Base-by-base conservation (phyloP, 1,140 invertebrate genomes). In the Phenacoccus solenopsis region DNA sequence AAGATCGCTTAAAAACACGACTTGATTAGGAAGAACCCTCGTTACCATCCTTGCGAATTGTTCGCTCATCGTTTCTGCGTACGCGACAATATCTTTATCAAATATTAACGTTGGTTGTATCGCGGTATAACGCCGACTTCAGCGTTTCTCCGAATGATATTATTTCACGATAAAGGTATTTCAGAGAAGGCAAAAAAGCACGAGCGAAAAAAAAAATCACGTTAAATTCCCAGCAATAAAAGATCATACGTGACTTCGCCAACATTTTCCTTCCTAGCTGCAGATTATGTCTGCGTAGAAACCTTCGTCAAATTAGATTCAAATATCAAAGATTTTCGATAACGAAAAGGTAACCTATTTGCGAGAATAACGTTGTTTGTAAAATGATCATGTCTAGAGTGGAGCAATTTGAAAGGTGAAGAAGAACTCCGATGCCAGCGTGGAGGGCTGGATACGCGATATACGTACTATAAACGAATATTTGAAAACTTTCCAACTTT, bases 311-410 rank as follows among this genome's bases (percentile, higher is more conserved):
- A 49, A 49, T 49, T 49, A 49, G 38, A 49, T 49, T 49, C 38
- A 49, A 49, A 49, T 49, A 49, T 49, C 38, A 49, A 49, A 49
- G 38, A 49, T 49, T 49, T 49, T 16, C 38, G 38, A 49, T 49
- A 49, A 49, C 38, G 38, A 49, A n/a, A 49, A 49, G 38, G 38
- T 49, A 49, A 49, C 38, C 20, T 49, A 49, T 49, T 49, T 49
- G 13, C 20, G 38, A 49, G 38, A 49, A 49, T 49, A 49, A 49
- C 38, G 38, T 49, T 49, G 20, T 49, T 49, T 49, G 38, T 49
- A 49, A 49, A 49, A 49, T 49, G 38, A 49, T 49, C 38, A 49
- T 49, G 38, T 49, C 38, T 49, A 49, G 38, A 49, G 38, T 49
- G 13, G 2, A 49, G 38, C 38, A 9, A 49, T 49, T 49, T 49